Percentiles rank a stretch among this genome's conserved stretches.
Conservation (phyloP, 1,140 invertebrate genomes). For the Coelopa frigida region DNA sequence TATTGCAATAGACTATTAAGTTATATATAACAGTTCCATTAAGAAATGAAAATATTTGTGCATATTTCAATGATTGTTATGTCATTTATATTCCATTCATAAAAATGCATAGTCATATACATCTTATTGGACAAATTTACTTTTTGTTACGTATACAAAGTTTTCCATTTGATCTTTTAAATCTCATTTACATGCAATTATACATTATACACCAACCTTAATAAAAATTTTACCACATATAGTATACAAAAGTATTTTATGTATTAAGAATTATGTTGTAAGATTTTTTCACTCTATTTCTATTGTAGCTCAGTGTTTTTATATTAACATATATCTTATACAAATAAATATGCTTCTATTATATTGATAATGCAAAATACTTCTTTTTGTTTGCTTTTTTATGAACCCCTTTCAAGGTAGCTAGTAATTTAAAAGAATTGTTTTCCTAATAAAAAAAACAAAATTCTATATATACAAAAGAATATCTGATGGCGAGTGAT, state of each 20-base stretch:
- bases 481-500: too few species aligned
- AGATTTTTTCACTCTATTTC: conserved; percentile 45
- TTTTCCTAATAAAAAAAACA: too few species aligned
- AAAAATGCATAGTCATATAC: neutral
- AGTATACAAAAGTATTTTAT: conserved; percentile 44
- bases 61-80: neutral
- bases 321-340: conserved; percentile 12
- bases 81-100: conserved; percentile 5
- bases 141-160: too few species aligned
- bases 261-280: conserved; percentile 45
- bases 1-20: neutral
- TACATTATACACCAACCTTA: neutral
- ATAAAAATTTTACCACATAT: conserved; percentile 19
- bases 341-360: conserved; percentile 14
- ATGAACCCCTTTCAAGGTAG: too few species aligned
- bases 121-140: neutral
- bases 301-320: conserved; percentile 46
- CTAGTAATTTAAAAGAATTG: too few species aligned
- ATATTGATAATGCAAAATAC: too few species aligned
- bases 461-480: too few species aligned
- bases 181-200: neutral
- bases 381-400: too few species aligned
- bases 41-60: neutral
- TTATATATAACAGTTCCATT: neutral
- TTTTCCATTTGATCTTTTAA: neutral